A percentile compares a stretch with the other conserved stretches of the same genome.
phyloP scores from a whole-genome alignment of 2,888 invertebrate genomes.

The Napeogenes inachia region DNA sequence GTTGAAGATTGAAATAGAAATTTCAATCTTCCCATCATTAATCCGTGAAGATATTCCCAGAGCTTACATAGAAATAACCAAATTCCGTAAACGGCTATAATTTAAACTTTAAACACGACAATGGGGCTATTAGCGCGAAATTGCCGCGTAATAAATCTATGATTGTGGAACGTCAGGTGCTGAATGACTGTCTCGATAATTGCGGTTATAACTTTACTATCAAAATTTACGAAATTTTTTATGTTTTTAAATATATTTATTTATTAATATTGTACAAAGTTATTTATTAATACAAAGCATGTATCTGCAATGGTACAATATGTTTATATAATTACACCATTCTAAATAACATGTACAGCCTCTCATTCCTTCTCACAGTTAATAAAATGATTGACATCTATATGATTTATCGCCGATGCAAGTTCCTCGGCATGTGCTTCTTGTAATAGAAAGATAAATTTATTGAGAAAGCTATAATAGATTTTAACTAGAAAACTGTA shows the following conservation, averaged over 20 bases:
- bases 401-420: conserved; percentile 3
- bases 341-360: background rate
- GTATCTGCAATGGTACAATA: background rate
- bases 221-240: background rate
- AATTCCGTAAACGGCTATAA: conserved; percentile 11
- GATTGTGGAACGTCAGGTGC: conserved; percentile 2
- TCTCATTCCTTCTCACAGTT: background rate
- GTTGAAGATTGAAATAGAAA: no score
- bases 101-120: conserved; percentile 21
- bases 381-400: conserved; percentile 5
- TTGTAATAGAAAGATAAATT: conserved; percentile 4
- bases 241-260: background rate
- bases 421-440: background rate
- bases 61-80: background rate
- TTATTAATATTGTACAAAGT: background rate
- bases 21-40: no score
- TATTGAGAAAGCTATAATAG: conserved; percentile 5
- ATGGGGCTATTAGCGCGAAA: conserved; percentile 24
- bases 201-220: background rate
- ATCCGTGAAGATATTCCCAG: no score
- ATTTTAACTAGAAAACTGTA: conserved; percentile 3
- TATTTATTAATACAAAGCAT: background rate
- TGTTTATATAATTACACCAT: background rate
- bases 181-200: background rate
- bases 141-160: conserved; percentile 11